phyloP scores from a whole-genome alignment of 2,888 invertebrate genomes.

The Cheilosia soror region DNA sequence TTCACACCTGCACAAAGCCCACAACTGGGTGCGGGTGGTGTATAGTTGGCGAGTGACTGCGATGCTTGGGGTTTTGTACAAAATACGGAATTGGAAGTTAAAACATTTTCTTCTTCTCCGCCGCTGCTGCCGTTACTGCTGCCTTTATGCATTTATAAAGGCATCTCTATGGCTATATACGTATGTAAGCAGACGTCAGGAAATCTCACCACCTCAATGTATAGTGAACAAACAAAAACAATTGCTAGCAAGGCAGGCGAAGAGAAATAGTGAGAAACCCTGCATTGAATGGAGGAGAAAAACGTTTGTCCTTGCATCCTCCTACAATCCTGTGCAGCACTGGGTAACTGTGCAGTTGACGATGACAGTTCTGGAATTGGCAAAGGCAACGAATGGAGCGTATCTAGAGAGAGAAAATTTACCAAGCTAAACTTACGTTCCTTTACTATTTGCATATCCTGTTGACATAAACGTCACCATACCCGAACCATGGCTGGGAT shows the following conservation, averaged over 20 bases:
- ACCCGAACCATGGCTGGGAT: slow-evolving; percentile 15
- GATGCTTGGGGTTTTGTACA: slow-evolving; percentile 17
- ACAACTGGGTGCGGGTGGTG: neutral
- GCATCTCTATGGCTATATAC: slow-evolving; percentile 33
- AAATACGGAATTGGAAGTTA: slow-evolving; percentile 62
- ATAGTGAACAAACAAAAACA: slow-evolving; percentile 68
- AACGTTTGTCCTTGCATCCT: slow-evolving; percentile 61
- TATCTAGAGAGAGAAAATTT: slow-evolving; percentile 77
- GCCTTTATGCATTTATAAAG: slow-evolving; percentile 60
- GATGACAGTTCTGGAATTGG: slow-evolving; percentile 68
- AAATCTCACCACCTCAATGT: slow-evolving; percentile 2
- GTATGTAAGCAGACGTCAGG: neutral
- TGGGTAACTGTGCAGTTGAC: slow-evolving; percentile 25
- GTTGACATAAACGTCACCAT: slow-evolving; percentile 72
- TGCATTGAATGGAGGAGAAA: slow-evolving; percentile 57
- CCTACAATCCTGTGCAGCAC: neutral
- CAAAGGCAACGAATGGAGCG: slow-evolving; percentile 74
- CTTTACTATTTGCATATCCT: slow-evolving; percentile 73
- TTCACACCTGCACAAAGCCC: slow-evolving; percentile 58
- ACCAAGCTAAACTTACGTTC: slow-evolving; percentile 55
- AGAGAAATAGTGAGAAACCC: slow-evolving; percentile 8
- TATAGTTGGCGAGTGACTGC: neutral
- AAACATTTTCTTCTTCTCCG: slow-evolving; percentile 51
- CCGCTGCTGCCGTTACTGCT: neutral
- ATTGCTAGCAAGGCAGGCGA: slow-evolving; percentile 39